phyloP scores from a whole-genome alignment of 2,888 invertebrate species.

The Drosophila macrospina region DNA sequence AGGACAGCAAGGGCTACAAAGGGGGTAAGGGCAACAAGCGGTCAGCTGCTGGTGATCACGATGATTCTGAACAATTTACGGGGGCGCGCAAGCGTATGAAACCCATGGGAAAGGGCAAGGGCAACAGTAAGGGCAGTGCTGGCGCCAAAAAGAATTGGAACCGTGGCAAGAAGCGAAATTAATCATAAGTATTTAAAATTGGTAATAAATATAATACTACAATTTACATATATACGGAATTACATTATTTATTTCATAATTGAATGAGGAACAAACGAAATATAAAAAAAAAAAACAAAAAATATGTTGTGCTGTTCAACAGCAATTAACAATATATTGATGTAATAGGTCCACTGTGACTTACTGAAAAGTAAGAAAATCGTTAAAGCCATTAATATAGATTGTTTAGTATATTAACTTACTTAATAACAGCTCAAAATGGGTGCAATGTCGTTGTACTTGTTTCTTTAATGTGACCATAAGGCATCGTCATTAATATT shows the following conservation, averaged over 20 bases:
- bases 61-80: constrained; percentile 92
- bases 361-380: no score
- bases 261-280: no score
- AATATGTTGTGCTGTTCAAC: constrained; percentile 23
- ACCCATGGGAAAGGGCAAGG: constrained; percentile 78
- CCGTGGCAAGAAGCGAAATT: constrained; percentile 78
- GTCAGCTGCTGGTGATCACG: constrained; percentile 88
- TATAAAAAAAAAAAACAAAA: constrained; percentile 6
- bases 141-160: constrained; percentile 82
- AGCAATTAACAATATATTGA: constrained; percentile 8
- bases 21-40: constrained; percentile 62
- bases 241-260: no score
- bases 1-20: constrained; percentile 81
- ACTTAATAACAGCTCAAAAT: background rate
- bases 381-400: background rate
- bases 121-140: constrained; percentile 5
- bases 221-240: background rate
- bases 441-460: background rate
- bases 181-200: constrained; percentile 21
- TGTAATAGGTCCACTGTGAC: background rate
- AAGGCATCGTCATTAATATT: background rate
- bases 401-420: background rate
- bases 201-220: constrained; percentile 8
- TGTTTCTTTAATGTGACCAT: background rate
- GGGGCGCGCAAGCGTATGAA: constrained; percentile 93